A percentile compares a stretch with the other conserved stretches of the same genome.
Evolutionary conservation across 1,140 invertebrate genomes (phyloP).

Genomic region (Rhagoletis zephyria): DNA sequence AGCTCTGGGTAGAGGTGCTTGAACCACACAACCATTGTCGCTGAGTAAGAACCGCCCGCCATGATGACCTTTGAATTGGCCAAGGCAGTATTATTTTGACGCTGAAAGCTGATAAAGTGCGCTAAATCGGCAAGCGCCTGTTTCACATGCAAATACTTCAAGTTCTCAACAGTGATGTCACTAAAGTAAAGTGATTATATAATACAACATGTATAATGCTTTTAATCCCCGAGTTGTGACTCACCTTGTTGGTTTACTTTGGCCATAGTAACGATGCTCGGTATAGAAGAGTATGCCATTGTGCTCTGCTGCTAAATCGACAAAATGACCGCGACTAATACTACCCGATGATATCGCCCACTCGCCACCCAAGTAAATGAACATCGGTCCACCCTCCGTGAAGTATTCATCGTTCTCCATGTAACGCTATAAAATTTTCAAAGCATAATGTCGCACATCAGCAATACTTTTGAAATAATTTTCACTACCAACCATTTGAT

Average conservation of each 20-base stretch:
- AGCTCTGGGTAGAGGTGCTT: slow-evolving; percentile 85
- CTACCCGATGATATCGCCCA: slow-evolving; percentile 76
- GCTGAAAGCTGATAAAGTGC: slow-evolving; percentile 79
- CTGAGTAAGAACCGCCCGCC: slow-evolving; percentile 89
- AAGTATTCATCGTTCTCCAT: slow-evolving; percentile 80
- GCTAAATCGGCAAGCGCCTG: slow-evolving; percentile 85
- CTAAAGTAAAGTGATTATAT: slow-evolving; percentile 53
- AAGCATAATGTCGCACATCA: too few species aligned
- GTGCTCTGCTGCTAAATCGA: slow-evolving; percentile 77
- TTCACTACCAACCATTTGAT: slow-evolving; percentile 78
- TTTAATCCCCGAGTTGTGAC: slow-evolving; percentile 54
- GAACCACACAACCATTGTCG: slow-evolving; percentile 84
- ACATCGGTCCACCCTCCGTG: slow-evolving; percentile 74
- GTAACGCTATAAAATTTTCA: slow-evolving; percentile 64
- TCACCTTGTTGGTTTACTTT: slow-evolving; percentile 82
- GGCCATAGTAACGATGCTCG: slow-evolving; percentile 89
- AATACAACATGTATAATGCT: too few species aligned
- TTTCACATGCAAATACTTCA: slow-evolving; percentile 81
- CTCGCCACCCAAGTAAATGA: slow-evolving; percentile 81
- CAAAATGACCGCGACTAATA: slow-evolving; percentile 77
- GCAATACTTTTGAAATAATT: too few species aligned
- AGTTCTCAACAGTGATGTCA: slow-evolving; percentile 76
- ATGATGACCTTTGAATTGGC: slow-evolving; percentile 74
- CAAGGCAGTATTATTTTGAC: slow-evolving; percentile 71
- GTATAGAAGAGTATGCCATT: slow-evolving; percentile 80